Base-by-base conservation (phyloP, 2,888 invertebrate genomes). In the Chymomyza amoena region DNA sequence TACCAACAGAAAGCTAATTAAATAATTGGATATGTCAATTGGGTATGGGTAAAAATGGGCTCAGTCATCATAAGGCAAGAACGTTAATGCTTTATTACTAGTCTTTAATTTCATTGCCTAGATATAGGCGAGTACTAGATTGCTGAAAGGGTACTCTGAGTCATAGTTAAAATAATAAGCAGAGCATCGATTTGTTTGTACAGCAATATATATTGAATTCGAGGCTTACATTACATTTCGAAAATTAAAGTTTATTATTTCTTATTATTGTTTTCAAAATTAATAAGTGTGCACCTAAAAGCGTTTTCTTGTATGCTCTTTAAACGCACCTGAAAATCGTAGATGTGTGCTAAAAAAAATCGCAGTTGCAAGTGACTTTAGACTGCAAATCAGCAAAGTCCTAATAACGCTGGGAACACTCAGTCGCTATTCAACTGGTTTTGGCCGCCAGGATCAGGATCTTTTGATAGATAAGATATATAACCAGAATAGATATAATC, bases 221-320 rank as follows among this genome's bases (percentile, higher is more conserved):
- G 32, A 32, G 32, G 32, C 1, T 32, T 32, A 32, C 32, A 32
- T 32, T 32, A 32, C 2, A 32, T 1, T 32, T 32, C 6, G 32
- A 7, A 4, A 32, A 32, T 32, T 1, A 32, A 32, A 6, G 1
- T 15, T 59, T 4, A n/a, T 57, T 18, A 57, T 18, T 57, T 57
- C 18, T 5, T 18, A 57, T 5, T 18, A 18, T n/a, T 57, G 57
- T 25, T 36, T 57, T 9, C 18, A 36, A 36, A 6, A 36, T 16
- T 57, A 1, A 10, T 10, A 51, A 15, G 10, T 13, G 7, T 28
- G 84, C 82, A 83, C 81, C 82, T 79, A 73, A 87, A 83, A 83
- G 87, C 86, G 81, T 86, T 82, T 82, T 82, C 84, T 75, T 70
- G 84, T 65, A 61, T 60, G 86, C 81, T 64, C 52, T 57, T 54